Conservation (phyloP, 2,113 vertebrate species). For the Rostratula benghalensis region DNA sequence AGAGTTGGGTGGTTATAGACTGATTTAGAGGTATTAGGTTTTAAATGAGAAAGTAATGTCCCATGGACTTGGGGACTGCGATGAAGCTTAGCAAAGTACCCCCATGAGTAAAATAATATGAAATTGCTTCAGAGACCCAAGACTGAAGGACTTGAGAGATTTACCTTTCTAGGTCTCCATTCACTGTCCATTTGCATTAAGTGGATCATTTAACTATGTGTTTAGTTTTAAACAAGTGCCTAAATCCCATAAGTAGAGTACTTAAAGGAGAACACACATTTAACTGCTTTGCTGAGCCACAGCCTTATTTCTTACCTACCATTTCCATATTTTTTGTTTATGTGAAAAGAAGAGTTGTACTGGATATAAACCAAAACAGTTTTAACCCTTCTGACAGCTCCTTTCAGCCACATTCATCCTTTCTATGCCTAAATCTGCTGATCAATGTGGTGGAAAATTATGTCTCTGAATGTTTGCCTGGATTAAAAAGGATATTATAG, state of each 20-base stretch:
- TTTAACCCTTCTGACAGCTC: conserved; percentile 18
- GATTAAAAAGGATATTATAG: conserved; percentile 4
- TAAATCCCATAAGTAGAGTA: neutral
- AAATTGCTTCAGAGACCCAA: conserved; percentile 58
- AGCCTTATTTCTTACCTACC: neutral
- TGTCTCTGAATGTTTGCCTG: conserved; percentile 8
- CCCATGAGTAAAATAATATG: conserved; percentile 47
- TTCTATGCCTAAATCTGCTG: neutral
- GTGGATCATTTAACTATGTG: conserved; percentile 43
- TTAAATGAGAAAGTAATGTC: conserved; percentile 64
- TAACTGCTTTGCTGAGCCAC: conserved; percentile 26
- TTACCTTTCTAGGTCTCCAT: conserved; percentile 50
- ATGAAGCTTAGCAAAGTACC: conserved; percentile 56
- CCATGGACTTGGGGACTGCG: conserved; percentile 33
- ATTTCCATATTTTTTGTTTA: neutral
- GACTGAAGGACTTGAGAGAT: conserved; percentile 51
- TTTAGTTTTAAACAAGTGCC: conserved; percentile 53
- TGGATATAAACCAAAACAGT: neutral
- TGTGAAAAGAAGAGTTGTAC: neutral
- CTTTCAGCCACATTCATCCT: neutral
- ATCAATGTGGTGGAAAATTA: neutral
- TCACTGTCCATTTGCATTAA: conserved; percentile 48
- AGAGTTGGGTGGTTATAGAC: conserved; percentile 60
- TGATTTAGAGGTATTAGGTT: conserved; percentile 57
- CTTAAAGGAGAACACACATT: conserved; percentile 20